A percentile compares a stretch with the other conserved stretches of the same genome.
Conservation (phyloP, 2,113 vertebrate species). For the Hippocampus guttulatus region DNA sequence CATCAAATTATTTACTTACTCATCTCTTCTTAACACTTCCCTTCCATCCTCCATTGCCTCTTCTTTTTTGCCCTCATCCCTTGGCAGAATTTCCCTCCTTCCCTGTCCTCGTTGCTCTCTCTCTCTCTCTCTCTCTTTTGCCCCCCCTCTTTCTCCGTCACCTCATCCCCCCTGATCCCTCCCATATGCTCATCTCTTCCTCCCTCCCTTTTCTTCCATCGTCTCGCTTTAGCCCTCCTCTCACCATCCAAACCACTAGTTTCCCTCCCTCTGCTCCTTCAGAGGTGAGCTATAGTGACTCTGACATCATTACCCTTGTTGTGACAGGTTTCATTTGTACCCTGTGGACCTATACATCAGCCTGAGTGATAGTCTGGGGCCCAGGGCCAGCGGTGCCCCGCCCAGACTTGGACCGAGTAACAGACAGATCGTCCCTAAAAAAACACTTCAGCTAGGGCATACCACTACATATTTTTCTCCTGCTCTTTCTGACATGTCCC, state of each 20-base stretch:
- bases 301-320: conserved; percentile 78
- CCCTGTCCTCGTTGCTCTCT: neutral
- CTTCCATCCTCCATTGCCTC: neutral
- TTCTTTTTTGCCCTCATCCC: neutral
- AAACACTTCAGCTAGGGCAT: conserved; percentile 40
- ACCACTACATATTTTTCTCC: conserved; percentile 44
- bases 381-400: conserved; percentile 51
- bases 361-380: conserved; percentile 63
- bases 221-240: conserved; percentile 2
- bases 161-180: conserved; percentile 13
- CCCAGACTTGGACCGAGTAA: conserved; percentile 50
- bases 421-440: conserved; percentile 43
- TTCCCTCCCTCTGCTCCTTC: conserved; percentile 38
- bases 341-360: conserved; percentile 68
- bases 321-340: conserved; percentile 73
- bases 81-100: neutral
- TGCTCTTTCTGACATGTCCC: conserved; percentile 43
- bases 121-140: too few relatives aligned
- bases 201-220: neutral
- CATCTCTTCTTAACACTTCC: neutral
- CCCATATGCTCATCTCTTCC: conserved; percentile 12
- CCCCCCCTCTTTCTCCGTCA: neutral
- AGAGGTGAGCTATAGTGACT: conserved; percentile 58
- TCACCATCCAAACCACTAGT: conserved; percentile 30
- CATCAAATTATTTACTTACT: neutral